Percentiles rank a stretch among this genome's conserved stretches.
These are phyloP conservation scores for Pecten maximus DNA, from an alignment of 2,888 invertebrate species.

Conservation along the genomic window DNA sequence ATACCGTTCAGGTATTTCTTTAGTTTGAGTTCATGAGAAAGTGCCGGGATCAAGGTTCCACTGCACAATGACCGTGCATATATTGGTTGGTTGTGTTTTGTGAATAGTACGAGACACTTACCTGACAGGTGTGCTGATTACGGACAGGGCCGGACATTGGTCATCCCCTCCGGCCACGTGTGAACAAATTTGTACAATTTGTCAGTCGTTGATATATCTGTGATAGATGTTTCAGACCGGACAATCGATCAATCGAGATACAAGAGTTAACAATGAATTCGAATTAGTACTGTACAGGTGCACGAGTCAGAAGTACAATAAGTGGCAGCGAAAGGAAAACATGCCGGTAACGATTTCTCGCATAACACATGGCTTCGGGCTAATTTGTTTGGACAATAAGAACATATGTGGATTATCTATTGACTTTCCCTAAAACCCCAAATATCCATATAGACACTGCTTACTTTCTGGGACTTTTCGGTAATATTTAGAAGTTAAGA, in stretches of 20 bases:
- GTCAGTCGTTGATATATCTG: slow-evolving; percentile 10
- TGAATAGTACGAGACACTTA: slow-evolving; percentile 15
- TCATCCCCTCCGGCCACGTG: slow-evolving; percentile 25
- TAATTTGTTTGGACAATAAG: background rate
- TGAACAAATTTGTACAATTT: slow-evolving; percentile 35
- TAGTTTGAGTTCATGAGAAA: slow-evolving; percentile 13
- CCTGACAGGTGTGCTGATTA: slow-evolving; percentile 30
- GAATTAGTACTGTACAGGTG: slow-evolving; percentile 30
- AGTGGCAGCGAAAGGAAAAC: background rate
- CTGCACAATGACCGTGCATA: slow-evolving; percentile 14
- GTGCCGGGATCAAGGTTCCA: slow-evolving; percentile 28
- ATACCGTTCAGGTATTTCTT: background rate
- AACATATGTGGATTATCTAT: background rate
- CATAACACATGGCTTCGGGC: background rate
- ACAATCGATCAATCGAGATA: slow-evolving; percentile 29
- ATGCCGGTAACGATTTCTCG: background rate
- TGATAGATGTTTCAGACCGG: background rate
- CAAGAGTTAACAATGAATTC: slow-evolving; percentile 9
- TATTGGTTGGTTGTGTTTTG: slow-evolving; percentile 2
- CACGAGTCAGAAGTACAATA: background rate
- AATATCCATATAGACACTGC: background rate
- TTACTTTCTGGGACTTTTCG: no score
- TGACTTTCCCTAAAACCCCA: background rate
- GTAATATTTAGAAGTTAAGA: no score
- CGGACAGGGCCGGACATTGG: background rate